Conservation (phyloP, 2,797 vertebrate species). For the Basileuterus tristriatus region DNA sequence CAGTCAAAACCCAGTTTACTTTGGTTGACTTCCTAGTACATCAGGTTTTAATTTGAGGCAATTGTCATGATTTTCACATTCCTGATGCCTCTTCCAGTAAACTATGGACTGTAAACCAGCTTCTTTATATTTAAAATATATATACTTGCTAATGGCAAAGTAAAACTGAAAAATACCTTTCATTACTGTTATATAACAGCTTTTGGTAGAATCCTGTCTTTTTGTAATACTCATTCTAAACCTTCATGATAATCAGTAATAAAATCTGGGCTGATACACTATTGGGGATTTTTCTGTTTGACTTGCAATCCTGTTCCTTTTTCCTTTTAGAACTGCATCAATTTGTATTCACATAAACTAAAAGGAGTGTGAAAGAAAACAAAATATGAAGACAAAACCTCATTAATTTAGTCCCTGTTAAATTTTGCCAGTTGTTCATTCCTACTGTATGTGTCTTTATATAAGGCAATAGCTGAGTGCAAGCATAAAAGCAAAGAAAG, state of each 20-base stretch:
- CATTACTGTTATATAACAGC: not conserved
- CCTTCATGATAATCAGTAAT: not conserved
- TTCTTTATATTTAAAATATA: not conserved
- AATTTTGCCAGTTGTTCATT: not conserved
- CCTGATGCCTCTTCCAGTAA: not conserved
- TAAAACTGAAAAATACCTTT: not conserved
- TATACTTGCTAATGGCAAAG: not conserved
- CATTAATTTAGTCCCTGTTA: not conserved
- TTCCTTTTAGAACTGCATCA: not conserved
- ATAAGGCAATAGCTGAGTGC: not conserved
- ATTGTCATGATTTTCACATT: conserved; percentile 14
- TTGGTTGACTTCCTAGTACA: not conserved
- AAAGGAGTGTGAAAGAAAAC: not conserved
- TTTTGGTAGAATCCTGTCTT: not conserved
- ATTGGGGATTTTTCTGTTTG: not conserved
- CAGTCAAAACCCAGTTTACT: not conserved
- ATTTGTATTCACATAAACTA: not conserved
- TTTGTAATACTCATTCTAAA: not conserved
- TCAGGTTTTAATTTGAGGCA: not conserved
- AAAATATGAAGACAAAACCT: not conserved
- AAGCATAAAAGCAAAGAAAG: not conserved
- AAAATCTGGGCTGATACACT: not conserved
- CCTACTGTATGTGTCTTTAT: not conserved
- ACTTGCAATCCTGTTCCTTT: not conserved
- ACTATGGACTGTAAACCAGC: not conserved